Base-by-base conservation (phyloP, 2,113 vertebrate species). In the Leiothrix lutea region DNA sequence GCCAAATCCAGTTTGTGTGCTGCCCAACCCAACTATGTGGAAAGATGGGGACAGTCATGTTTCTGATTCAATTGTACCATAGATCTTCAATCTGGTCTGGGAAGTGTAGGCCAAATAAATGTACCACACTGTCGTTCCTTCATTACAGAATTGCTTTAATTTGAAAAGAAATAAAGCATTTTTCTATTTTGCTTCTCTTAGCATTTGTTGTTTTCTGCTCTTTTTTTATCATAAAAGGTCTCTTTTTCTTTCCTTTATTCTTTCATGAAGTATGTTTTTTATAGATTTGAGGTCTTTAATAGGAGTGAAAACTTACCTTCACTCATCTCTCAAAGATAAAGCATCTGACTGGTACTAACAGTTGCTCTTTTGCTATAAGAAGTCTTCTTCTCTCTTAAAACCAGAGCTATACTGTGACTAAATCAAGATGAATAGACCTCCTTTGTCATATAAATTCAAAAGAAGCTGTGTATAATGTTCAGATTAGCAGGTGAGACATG, bases 21-120 rank as follows among this genome's bases (percentile, higher is more conserved):
- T 83, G 31, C 16, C 7, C 1, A 8, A 1, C 23, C 80, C 31
- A 83, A 14, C n/a, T 13, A 0, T 35, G 5, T 33, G 54, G 58
- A 44, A 65, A 25, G 33, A 36, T 31, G 15, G 11, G n/a, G 28
- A 33, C n/a, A 54, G 54, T 80, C 18, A 35, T 18, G 7, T 58
- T 83, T 54, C 33, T 69, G 38, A 54, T 54, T 78, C 33, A 38
- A 23, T 66, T 53, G 18, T 53, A 22, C 56, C 6, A 4, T 50
- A 62, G 70, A 25, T 16, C 18, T 78, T 65, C 25, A 21, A 2
- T 70, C 21, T 72, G n/a, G 8, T 15, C 10, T 89, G n/a, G n/a
- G 24, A 80, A 67, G 33, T 42, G 38, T 29, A 58, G n/a, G 31
- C n/a, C 14, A 45, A 12, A 57, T 23, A 57, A 82, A 25, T 38